Evolutionary conservation across 2,797 vertebrate species (phyloP).

Genomic region (Pachyuromys duprasi): DNA sequence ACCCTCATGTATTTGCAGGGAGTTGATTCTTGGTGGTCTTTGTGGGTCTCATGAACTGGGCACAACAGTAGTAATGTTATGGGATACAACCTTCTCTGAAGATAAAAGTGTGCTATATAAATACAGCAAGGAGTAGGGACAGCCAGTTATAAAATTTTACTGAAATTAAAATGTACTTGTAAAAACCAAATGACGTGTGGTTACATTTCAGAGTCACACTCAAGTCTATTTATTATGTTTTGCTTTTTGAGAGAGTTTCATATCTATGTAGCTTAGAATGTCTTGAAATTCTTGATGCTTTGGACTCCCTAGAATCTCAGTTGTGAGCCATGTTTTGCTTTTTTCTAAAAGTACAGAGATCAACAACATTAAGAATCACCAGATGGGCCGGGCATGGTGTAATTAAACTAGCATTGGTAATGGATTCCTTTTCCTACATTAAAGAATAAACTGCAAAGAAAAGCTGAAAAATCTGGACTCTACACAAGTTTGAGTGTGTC

Average conservation of each 20-base stretch:
- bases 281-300: background rate
- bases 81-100: background rate
- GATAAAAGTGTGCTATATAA: background rate
- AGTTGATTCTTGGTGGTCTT: too few relatives aligned
- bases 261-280: background rate
- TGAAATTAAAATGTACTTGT: conserved; percentile 37
- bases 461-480: background rate
- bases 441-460: background rate
- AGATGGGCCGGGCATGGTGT: too few relatives aligned
- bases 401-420: background rate
- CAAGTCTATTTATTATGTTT: background rate
- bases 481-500: background rate
- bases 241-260: background rate
- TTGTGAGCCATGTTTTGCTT: background rate
- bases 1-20: too few relatives aligned
- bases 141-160: background rate
- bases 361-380: background rate
- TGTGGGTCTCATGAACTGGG: too few relatives aligned
- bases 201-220: conserved; percentile 33
- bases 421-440: background rate
- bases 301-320: background rate
- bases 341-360: conserved; percentile 33
- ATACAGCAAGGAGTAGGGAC: background rate
- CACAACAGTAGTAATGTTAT: background rate
- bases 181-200: background rate